Evolutionary conservation across 2,113 vertebrate genomes (phyloP).

Genomic region (Mastomys coucha): DNA sequence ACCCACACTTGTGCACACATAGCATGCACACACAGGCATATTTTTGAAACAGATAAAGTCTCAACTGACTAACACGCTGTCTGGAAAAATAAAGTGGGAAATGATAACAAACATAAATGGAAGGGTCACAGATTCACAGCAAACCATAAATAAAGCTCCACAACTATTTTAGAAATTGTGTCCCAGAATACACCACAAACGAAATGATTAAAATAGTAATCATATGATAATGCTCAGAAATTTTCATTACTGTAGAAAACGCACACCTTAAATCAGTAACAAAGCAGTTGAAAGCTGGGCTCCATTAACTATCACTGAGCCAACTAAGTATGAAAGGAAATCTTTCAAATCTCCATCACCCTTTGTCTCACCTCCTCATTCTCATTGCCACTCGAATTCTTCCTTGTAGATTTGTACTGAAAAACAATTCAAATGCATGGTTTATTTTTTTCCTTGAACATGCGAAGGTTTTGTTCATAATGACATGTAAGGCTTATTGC

Average conservation of each 20-base stretch:
- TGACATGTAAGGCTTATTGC: background rate
- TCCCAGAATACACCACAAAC: conserved; percentile 16
- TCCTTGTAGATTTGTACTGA: conserved; percentile 92
- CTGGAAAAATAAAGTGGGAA: conserved; percentile 14
- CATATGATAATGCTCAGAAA: background rate
- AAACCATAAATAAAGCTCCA: conserved; percentile 27
- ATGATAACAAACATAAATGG: conserved; percentile 13
- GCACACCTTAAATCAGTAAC: background rate
- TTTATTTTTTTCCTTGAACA: conserved; percentile 65
- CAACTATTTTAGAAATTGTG: conserved; percentile 7
- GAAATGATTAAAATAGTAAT: conserved; percentile 31
- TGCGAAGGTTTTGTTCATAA: conserved; percentile 9
- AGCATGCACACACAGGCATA: background rate
- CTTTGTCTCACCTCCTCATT: conserved; percentile 93
- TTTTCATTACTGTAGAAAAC: conserved; percentile 23
- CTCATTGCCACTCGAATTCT: conserved; percentile 93
- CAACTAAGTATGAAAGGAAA: conserved; percentile 31
- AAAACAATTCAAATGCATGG: conserved; percentile 83
- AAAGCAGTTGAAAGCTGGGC: conserved; percentile 5
- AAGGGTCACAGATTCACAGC: background rate
- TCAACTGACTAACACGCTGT: background rate
- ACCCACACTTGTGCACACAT: background rate
- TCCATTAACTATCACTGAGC: background rate
- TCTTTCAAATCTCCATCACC: conserved; percentile 54
- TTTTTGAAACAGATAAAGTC: background rate